Evolutionary conservation across 1,140 invertebrate genomes (phyloP), one percentile per base, ranked within the genome.

Genomic region (Laupala kohalensis): DNA sequence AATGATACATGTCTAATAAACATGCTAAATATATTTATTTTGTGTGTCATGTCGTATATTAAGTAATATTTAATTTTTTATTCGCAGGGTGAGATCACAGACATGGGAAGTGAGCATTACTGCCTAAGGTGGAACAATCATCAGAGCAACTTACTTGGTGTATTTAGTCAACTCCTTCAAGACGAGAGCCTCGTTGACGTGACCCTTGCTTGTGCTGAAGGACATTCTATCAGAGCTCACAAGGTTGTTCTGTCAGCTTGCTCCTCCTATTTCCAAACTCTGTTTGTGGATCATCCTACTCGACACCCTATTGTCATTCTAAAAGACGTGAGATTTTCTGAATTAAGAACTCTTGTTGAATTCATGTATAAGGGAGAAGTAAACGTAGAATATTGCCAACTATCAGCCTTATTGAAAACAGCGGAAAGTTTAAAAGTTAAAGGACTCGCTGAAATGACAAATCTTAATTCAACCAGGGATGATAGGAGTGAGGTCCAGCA

Each of bases 281-380:
- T 95, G 75, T 93, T 95, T 83, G 87, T 93, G 79, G 90, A 92
- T 81, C 91, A 94, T 81, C 93, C 93, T 74, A 92, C 90, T 79
- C 89, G 92, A 75, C 92, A 95, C 82, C 94, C 94, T 76, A 95
- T 96, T 79, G 92, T 96, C 79, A 95, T 96, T 79, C 87, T 96
- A 74, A 94, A 95, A 83, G 94, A 95, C 90, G 93, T 95, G 77
- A 88, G 91, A 78, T 93, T 93, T 83, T 84, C 89, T 76, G 93
- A 95, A 83, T 86, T 96, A 80, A 87, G 92, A 80, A 94, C 92
- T 75, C 88, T 96, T 78, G 90, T 96, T 79, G 92, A 95, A 85
- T 96, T 95, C 87, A 97, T 96, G 93, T 96, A 96, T 88, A 92
- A 93, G 81, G 94, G 94, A 76, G 94, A 96, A 83, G 93, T 96